These are phyloP conservation scores for Mobula birostris DNA, from an alignment of 2,113 vertebrate species.

Conservation along the genomic window DNA sequence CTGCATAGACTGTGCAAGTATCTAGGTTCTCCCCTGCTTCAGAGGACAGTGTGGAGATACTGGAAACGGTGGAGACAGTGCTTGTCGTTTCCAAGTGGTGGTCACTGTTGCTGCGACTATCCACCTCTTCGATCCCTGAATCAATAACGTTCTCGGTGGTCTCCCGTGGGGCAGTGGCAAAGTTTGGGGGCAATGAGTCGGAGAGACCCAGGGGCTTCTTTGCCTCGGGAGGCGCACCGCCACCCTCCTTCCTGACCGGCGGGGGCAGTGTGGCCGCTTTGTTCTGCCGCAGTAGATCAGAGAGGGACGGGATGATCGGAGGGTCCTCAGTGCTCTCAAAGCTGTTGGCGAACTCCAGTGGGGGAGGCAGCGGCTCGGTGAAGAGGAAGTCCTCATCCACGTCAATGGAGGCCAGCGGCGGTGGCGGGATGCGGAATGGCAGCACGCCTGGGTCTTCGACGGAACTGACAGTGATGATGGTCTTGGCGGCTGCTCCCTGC, in stretches of 20 bases:
- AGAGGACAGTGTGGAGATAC: conserved; percentile 92
- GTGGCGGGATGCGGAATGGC: conserved; percentile 86
- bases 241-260: conserved; percentile 47
- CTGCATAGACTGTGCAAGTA: conserved; percentile 84
- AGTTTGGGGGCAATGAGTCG: conserved; percentile 68
- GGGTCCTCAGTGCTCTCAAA: conserved; percentile 90
- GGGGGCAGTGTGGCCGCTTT: conserved; percentile 56
- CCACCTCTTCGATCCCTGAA: conserved; percentile 88
- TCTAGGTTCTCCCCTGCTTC: conserved; percentile 84
- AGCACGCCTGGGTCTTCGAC: conserved; percentile 79
- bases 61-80: conserved; percentile 89
- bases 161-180: conserved; percentile 73
- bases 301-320: conserved; percentile 51
- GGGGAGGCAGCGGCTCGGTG: conserved; percentile 86
- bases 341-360: conserved; percentile 93
- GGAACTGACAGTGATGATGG: conserved; percentile 68
- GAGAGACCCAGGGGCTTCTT: conserved; percentile 62
- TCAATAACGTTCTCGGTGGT: conserved; percentile 74
- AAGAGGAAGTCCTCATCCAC: conserved; percentile 92
- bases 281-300: conserved; percentile 68
- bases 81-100: conserved; percentile 93
- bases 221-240: conserved; percentile 53
- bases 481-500: conserved; percentile 64
- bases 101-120: conserved; percentile 86
- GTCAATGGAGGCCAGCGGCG: conserved; percentile 83